Conservation (phyloP, 2,113 vertebrate species). For the Dascyllus trimaculatus region DNA sequence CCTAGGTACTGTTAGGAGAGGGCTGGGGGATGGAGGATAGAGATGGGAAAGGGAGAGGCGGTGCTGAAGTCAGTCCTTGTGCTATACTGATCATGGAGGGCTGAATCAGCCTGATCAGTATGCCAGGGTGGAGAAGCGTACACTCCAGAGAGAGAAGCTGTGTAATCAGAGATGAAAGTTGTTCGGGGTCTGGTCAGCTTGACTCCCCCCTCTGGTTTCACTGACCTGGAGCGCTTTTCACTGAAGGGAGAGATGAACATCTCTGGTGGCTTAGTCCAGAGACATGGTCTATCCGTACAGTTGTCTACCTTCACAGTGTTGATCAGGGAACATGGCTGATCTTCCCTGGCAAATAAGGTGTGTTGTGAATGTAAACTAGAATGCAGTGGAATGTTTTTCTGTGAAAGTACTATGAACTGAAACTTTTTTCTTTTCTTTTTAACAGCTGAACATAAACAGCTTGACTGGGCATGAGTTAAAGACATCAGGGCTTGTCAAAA, state of each 20-base stretch:
- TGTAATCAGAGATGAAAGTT: constrained; percentile 81
- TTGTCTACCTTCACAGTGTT: constrained; percentile 38
- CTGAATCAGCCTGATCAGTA: constrained; percentile 71
- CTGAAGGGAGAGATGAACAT: constrained; percentile 59
- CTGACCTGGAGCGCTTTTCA: constrained; percentile 71
- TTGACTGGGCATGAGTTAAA: neutral
- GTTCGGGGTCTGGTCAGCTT: constrained; percentile 71
- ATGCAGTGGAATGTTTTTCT: constrained; percentile 3
- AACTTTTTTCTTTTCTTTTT: constrained; percentile 7
- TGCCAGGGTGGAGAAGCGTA: constrained; percentile 55
- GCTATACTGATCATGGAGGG: constrained; percentile 60
- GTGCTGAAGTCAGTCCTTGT: constrained; percentile 43
- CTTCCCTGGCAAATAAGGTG: constrained; percentile 45
- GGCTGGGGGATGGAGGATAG: constrained; percentile 40
- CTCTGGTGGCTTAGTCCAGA: constrained; percentile 69
- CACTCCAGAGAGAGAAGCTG: constrained; percentile 69
- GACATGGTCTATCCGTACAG: constrained; percentile 32
- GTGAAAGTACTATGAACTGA: constrained; percentile 11
- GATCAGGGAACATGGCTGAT: constrained; percentile 28
- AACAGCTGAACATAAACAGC: neutral
- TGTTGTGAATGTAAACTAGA: constrained; percentile 52
- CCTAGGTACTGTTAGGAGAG: constrained; percentile 67
- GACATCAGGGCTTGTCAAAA: neutral
- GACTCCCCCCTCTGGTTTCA: constrained; percentile 60
- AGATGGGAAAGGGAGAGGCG: neutral